Conservation (phyloP, 2,888 invertebrate genomes). For the Campaea margaritaria region DNA sequence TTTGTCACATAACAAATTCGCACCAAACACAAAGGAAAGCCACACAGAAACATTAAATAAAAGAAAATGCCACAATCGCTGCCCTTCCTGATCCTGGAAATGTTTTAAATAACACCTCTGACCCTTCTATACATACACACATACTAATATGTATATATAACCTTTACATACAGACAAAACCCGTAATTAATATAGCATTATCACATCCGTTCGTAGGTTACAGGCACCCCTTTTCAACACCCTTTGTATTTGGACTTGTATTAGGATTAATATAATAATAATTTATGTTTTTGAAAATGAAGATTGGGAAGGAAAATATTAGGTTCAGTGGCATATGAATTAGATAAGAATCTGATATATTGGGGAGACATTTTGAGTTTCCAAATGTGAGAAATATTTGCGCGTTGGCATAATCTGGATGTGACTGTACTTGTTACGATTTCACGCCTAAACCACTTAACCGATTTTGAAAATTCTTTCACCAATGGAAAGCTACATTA, state of each 20-base stretch:
- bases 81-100: slow-evolving; percentile 9
- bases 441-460: too few species aligned
- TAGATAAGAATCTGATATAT: slow-evolving; percentile 21
- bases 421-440: background rate
- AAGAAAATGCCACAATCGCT: slow-evolving; percentile 15
- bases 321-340: slow-evolving; percentile 11
- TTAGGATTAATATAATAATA: slow-evolving; percentile 26
- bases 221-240: slow-evolving; percentile 28
- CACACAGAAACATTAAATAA: slow-evolving; percentile 13
- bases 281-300: slow-evolving; percentile 28
- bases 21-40: slow-evolving; percentile 7
- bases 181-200: slow-evolving; percentile 38
- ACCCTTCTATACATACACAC: slow-evolving; percentile 15
- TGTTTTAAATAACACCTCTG: slow-evolving; percentile 28
- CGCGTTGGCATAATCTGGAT: background rate
- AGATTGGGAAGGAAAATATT: slow-evolving; percentile 26
- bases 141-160: slow-evolving; percentile 5
- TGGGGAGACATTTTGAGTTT: slow-evolving; percentile 12
- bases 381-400: slow-evolving; percentile 5
- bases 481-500: too few species aligned
- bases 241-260: slow-evolving; percentile 28
- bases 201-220: slow-evolving; percentile 32
- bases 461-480: too few species aligned
- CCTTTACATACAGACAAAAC: slow-evolving; percentile 17
- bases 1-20: background rate